Percentiles rank a stretch among this genome's conserved stretches.
phyloP scores from a whole-genome alignment of 2,888 invertebrate genomes.

The Watsonalla binaria region DNA sequence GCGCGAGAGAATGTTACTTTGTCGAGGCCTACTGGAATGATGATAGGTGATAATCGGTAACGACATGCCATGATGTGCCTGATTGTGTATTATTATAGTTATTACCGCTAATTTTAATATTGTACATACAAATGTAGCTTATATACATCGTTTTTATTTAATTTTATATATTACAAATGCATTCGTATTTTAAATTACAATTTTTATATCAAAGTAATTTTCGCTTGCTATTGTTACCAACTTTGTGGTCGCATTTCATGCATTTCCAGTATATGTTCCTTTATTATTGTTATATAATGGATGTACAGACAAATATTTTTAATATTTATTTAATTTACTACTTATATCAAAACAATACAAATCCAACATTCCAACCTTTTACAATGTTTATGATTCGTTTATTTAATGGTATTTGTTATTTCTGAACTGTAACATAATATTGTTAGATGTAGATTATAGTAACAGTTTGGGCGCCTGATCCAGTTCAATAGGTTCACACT shows the following conservation, averaged over 20 bases:
- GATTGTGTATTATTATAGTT: constrained; percentile 29
- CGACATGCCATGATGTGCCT: constrained; percentile 59
- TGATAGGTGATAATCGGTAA: constrained; percentile 23
- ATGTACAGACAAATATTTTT: constrained; percentile 21
- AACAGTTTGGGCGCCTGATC: constrained; percentile 24
- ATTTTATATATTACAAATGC: constrained; percentile 2
- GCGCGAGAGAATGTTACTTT: too few species aligned
- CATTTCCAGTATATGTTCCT: constrained; percentile 45
- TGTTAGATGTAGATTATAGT: neutral
- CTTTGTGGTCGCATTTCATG: constrained; percentile 21
- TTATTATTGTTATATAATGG: constrained; percentile 34
- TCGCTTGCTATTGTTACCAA: constrained; percentile 10
- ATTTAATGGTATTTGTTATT: neutral
- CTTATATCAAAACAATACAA: constrained; percentile 25
- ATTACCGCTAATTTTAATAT: constrained; percentile 13
- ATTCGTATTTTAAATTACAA: constrained; percentile 17
- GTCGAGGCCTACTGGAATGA: too few species aligned
- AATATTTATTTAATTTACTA: constrained; percentile 14
- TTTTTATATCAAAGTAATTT: constrained; percentile 27
- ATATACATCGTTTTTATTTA: neutral
- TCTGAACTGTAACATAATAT: neutral
- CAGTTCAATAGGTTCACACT: constrained; percentile 29
- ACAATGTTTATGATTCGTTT: constrained; percentile 1
- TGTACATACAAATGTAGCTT: constrained; percentile 9
- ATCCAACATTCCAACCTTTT: constrained; percentile 54